Percentiles rank a stretch among this genome's conserved stretches.
Evolutionary conservation across 92 coral and sea anemone species (phyloP).

Genomic region (Paramuricea clavata): DNA sequence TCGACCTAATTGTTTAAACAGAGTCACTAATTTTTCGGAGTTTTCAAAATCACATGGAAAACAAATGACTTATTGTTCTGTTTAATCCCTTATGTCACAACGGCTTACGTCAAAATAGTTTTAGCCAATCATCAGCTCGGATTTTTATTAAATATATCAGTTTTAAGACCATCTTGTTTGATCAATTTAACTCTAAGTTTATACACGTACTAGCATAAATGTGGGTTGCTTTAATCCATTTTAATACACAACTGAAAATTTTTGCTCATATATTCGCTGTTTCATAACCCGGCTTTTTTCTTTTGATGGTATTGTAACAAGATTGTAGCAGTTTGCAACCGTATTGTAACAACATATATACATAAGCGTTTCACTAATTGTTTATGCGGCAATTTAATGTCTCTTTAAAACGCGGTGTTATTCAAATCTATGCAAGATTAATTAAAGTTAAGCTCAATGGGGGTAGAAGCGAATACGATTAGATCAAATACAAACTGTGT

Average conservation of each 20-base stretch:
- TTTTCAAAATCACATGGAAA: background rate
- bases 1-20: background rate
- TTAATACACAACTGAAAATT: background rate
- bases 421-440: background rate
- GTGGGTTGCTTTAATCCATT: background rate
- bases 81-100: background rate
- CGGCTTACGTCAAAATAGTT: background rate
- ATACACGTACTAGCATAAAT: background rate
- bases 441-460: background rate
- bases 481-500: background rate
- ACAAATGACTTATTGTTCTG: slow-evolving; percentile 11
- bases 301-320: too few species aligned
- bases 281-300: too few species aligned
- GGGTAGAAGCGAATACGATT: background rate
- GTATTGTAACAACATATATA: background rate
- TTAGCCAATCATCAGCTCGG: slow-evolving; percentile 1
- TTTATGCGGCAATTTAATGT: background rate
- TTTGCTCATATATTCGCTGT: too few species aligned
- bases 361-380: background rate
- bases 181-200: background rate
- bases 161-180: background rate
- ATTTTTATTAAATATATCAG: slow-evolving; percentile 31
- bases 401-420: background rate
- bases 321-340: too few species aligned
- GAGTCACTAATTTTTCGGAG: background rate